Percentiles rank a stretch among this genome's conserved stretches.
Evolutionary conservation across 2,797 vertebrate genomes (phyloP).

Genomic region (Anisognathus igniventris): DNA sequence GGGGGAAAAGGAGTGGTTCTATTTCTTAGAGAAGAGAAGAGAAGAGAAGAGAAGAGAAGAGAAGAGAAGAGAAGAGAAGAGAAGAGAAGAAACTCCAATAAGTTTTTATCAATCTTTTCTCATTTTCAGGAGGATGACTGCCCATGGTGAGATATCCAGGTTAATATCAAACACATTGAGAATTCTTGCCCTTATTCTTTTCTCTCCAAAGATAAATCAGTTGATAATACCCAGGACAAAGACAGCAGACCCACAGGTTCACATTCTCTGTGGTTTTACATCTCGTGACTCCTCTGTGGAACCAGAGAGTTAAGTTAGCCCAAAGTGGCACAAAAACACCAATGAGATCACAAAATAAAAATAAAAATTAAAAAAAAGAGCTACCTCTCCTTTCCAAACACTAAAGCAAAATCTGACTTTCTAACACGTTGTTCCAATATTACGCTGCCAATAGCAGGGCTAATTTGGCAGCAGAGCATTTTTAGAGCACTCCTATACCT

Average conservation of each 20-base stretch:
- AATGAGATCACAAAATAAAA: not conserved
- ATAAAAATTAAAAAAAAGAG: not conserved
- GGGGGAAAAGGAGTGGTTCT: accelerated
- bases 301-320: not conserved
- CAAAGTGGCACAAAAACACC: not conserved
- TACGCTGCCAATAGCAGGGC: not conserved
- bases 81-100: not conserved
- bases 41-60: not conserved
- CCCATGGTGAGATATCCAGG: not conserved
- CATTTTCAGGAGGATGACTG: not conserved
- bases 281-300: not conserved
- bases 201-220: not conserved
- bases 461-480: not conserved
- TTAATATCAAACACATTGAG: not conserved
- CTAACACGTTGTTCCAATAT: accelerated
- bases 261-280: not conserved
- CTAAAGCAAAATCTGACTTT: not conserved
- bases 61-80: not conserved
- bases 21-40: not conserved
- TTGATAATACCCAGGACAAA: not conserved
- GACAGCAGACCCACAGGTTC: not conserved
- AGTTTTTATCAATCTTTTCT: not conserved
- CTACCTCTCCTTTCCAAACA: accelerated
- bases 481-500: not conserved
- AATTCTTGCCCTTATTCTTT: not conserved